phyloP scores from a whole-genome alignment of 2,888 invertebrate genomes.

The Holacanthella duospinosa region DNA sequence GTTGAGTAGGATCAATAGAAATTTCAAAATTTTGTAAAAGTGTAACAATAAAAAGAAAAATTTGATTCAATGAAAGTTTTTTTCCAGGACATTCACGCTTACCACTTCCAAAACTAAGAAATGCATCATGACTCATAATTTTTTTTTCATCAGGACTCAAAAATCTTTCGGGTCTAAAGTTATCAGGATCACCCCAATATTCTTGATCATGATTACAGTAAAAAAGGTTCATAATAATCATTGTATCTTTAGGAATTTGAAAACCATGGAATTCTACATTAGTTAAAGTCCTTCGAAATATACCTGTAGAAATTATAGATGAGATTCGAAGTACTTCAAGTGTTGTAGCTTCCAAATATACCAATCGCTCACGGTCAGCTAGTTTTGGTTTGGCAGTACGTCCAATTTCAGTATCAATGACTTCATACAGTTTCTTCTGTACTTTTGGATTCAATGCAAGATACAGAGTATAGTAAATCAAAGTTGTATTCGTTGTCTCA shows the following conservation, averaged over 20 bases:
- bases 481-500: slow-evolving; percentile 23
- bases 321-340: slow-evolving; percentile 25
- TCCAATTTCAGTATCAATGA: slow-evolving; percentile 28
- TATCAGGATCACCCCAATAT: slow-evolving; percentile 31
- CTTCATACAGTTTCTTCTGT: slow-evolving; percentile 24
- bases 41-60: slow-evolving; percentile 28
- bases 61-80: slow-evolving; percentile 22
- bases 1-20: slow-evolving; percentile 19
- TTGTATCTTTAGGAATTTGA: slow-evolving; percentile 25
- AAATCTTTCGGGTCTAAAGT: slow-evolving; percentile 32
- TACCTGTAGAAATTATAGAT: slow-evolving; percentile 24
- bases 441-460: slow-evolving; percentile 20
- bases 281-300: slow-evolving; percentile 21
- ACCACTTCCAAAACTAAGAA: slow-evolving; percentile 26
- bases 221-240: slow-evolving; percentile 27
- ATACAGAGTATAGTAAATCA: slow-evolving; percentile 25
- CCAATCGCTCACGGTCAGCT: slow-evolving; percentile 22
- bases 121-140: slow-evolving; percentile 26
- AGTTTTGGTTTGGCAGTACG: slow-evolving; percentile 15
- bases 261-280: slow-evolving; percentile 22
- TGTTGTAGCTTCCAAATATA: slow-evolving; percentile 28
- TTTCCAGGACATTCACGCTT: slow-evolving; percentile 29
- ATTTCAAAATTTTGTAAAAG: slow-evolving; percentile 29
- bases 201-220: slow-evolving; percentile 23
- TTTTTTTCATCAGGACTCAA: slow-evolving; percentile 21